These are phyloP conservation scores for Neomicropteryx cornuta DNA, from an alignment of 1,140 invertebrate genomes.

Conservation along the genomic window DNA sequence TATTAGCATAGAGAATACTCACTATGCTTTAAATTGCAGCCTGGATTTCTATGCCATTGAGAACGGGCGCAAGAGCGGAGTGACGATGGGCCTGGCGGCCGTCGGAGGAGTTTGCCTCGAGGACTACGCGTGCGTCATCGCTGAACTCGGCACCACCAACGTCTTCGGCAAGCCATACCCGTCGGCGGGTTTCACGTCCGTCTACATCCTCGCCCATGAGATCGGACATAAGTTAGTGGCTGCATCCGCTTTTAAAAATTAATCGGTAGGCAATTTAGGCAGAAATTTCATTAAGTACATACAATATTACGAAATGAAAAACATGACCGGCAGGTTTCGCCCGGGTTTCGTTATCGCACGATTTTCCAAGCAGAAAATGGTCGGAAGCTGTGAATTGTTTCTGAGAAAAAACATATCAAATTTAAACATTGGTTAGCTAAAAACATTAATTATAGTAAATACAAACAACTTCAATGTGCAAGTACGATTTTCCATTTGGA, in stretches of 20 bases:
- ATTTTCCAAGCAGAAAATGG: too few species aligned
- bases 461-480: too few species aligned
- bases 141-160: slow-evolving; percentile 63
- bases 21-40: slow-evolving; percentile 25
- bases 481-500: too few species aligned
- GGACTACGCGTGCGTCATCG: slow-evolving; percentile 62
- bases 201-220: slow-evolving; percentile 72
- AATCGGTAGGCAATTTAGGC: background rate
- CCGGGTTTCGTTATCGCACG: too few species aligned
- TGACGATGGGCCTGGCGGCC: slow-evolving; percentile 68
- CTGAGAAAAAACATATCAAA: too few species aligned
- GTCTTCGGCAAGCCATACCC: slow-evolving; percentile 56
- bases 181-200: slow-evolving; percentile 64
- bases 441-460: too few species aligned
- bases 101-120: slow-evolving; percentile 63
- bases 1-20: background rate
- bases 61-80: slow-evolving; percentile 50
- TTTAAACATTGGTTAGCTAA: too few species aligned
- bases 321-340: too few species aligned
- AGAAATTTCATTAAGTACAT: slow-evolving; percentile 2
- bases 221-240: slow-evolving; percentile 67
- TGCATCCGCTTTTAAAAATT: background rate
- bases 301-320: slow-evolving; percentile 5
- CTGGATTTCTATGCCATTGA: slow-evolving; percentile 64
- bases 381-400: too few species aligned